Percentiles rank a stretch among this genome's conserved stretches.
phyloP scores from a whole-genome alignment of 2,797 vertebrate species.

The Australoheros facetus region DNA sequence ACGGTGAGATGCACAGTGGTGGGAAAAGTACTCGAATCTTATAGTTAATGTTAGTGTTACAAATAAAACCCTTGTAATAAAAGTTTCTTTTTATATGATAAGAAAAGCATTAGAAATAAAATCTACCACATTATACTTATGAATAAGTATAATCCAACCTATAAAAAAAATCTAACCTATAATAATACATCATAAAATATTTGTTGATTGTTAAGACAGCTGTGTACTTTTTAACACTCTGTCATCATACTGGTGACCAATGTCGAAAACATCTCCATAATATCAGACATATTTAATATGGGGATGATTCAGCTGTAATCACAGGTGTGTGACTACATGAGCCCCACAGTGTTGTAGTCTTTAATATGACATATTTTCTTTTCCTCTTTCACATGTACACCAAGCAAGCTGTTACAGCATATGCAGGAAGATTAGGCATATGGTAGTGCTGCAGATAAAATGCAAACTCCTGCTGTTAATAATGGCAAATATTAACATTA shows the following conservation, averaged over 20 bases:
- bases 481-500: neutral
- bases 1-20: neutral
- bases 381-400: neutral
- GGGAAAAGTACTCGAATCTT: neutral
- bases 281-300: neutral
- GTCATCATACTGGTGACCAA: neutral
- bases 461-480: neutral
- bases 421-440: neutral
- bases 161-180: no score
- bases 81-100: neutral
- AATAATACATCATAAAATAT: no score
- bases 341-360: neutral
- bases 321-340: neutral
- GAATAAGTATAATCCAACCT: neutral
- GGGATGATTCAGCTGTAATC: neutral
- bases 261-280: neutral
- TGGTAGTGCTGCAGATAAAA: neutral
- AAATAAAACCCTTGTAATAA: rapidly evolving
- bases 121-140: neutral
- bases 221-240: neutral
- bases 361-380: neutral
- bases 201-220: neutral
- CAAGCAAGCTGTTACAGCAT: neutral
- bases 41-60: no score
- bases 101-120: neutral